These are phyloP conservation scores for Morbakka virulenta DNA, from an alignment of 30 jellyfish, hydroid and myxozoan genomes.

Conservation along the genomic window DNA sequence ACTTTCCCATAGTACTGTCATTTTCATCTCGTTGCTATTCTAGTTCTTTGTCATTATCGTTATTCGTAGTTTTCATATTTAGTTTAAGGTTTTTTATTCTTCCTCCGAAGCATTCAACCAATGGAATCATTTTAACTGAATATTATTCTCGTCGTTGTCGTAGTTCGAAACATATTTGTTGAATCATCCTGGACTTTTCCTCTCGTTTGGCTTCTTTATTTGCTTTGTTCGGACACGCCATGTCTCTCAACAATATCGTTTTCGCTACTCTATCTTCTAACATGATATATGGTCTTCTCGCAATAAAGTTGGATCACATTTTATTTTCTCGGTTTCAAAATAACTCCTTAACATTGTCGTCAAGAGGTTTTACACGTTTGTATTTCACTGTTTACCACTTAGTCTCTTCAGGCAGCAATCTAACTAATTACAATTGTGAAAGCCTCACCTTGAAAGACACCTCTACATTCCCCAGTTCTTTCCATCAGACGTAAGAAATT, in stretches of 20 bases:
- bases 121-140: too few species aligned
- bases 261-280: not conserved
- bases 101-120: conserved; percentile 7
- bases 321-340: conserved; percentile 11
- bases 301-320: conserved; percentile 7
- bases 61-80: too few species aligned
- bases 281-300: conserved; percentile 11
- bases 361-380: conserved; percentile 26
- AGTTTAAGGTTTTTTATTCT: too few species aligned
- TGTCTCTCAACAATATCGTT: not conserved
- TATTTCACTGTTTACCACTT: conserved; percentile 28
- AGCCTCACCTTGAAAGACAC: too few species aligned
- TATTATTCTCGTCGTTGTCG: too few species aligned
- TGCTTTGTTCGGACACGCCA: conserved; percentile 10
- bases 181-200: not conserved
- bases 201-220: not conserved
- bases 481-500: too few species aligned
- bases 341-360: conserved; percentile 1
- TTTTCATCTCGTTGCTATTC: too few species aligned
- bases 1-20: too few species aligned
- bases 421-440: too few species aligned
- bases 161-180: conserved; percentile 1
- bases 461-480: too few species aligned
- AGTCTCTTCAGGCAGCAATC: conserved; percentile 20
- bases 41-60: too few species aligned